Percentiles rank a stretch among this genome's conserved stretches.
These are phyloP conservation scores for Chalcosyrphus nemorum DNA, from an alignment of 2,888 invertebrate species.

Conservation along the genomic window DNA sequence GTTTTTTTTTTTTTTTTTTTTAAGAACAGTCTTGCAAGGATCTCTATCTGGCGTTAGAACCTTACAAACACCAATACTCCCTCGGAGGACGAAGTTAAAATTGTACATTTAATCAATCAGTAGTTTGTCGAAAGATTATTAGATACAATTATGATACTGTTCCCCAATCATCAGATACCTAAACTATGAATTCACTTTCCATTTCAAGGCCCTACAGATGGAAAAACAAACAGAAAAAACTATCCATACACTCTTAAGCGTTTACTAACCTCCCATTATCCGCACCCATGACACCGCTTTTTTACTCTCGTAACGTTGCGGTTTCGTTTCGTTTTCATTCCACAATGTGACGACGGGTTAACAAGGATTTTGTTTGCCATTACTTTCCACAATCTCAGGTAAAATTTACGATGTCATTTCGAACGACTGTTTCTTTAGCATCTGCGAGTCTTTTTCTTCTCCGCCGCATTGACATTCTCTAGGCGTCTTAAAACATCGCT, in stretches of 20 bases:
- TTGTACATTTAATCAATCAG: no score
- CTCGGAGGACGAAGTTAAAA: no score
- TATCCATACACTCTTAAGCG: slow-evolving; percentile 21
- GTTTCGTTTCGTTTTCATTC: slow-evolving; percentile 53
- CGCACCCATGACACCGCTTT: slow-evolving; percentile 35
- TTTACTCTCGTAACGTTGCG: slow-evolving; percentile 33
- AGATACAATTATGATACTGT: no score
- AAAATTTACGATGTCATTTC: slow-evolving; percentile 64
- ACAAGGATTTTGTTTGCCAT: slow-evolving; percentile 48
- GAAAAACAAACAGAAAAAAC: background rate
- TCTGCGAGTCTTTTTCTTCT: slow-evolving; percentile 6
- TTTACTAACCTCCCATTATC: slow-evolving; percentile 56
- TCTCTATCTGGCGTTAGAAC: no score
- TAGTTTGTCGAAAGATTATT: no score
- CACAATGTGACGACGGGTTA: background rate
- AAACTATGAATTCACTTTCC: slow-evolving; percentile 5
- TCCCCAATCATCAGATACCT: no score
- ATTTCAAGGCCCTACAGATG: background rate
- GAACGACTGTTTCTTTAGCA: slow-evolving; percentile 19
- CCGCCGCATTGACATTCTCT: slow-evolving; percentile 23
- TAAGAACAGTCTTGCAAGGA: no score
- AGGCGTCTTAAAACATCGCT: background rate
- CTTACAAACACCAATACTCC: no score
- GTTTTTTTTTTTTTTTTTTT: no score
- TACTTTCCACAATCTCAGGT: slow-evolving; percentile 51